Conservation (phyloP, 1,140 invertebrate genomes). For the Eueides isabella region DNA sequence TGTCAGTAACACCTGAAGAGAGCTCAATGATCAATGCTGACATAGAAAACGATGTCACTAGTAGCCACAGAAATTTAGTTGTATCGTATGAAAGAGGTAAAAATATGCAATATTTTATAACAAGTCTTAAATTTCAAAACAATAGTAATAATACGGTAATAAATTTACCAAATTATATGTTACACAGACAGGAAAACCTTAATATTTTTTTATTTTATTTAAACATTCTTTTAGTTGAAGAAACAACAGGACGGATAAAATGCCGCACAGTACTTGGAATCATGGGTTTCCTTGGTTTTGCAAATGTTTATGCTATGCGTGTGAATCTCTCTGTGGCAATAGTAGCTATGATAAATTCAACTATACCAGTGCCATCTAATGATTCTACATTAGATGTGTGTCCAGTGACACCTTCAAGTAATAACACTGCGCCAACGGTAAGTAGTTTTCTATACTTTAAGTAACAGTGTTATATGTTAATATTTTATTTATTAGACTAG, state of each 20-base stretch:
- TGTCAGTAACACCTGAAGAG: constrained; percentile 67
- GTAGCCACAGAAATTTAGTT: constrained; percentile 62
- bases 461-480: too few relatives aligned
- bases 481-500: too few relatives aligned
- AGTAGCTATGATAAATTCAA: constrained; percentile 95
- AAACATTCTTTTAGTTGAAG: constrained; percentile 57
- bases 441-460: constrained; percentile 10
- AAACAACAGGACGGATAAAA: constrained; percentile 87
- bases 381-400: constrained; percentile 85
- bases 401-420: constrained; percentile 75
- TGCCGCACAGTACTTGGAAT: constrained; percentile 89
- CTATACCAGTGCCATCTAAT: constrained; percentile 83
- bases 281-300: constrained; percentile 90
- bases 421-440: constrained; percentile 83
- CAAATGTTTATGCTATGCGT: constrained; percentile 94
- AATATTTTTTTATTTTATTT: background rate
- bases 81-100: constrained; percentile 61
- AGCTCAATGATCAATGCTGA: constrained; percentile 74
- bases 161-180: background rate
- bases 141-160: background rate
- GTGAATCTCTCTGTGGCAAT: constrained; percentile 97
- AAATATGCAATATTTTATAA: background rate
- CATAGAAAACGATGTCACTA: constrained; percentile 73
- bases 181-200: background rate
- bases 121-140: background rate